A percentile compares a stretch with the other conserved stretches of the same genome.
Conservation (phyloP, 2,113 vertebrate species). For the Datnioides undecimradiatus region DNA sequence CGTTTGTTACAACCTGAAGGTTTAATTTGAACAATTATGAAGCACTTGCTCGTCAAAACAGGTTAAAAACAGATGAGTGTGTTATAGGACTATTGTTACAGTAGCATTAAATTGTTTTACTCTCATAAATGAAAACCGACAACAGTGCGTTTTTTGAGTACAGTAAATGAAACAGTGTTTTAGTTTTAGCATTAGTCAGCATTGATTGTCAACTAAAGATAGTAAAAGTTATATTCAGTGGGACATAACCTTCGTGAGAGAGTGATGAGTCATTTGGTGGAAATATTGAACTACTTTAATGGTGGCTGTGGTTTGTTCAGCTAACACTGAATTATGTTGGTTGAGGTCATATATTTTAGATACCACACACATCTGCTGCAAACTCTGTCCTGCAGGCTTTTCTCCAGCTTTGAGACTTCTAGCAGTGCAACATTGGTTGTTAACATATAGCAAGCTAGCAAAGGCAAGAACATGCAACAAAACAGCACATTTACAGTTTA, state of each 20-base stretch:
- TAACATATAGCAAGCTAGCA: conserved; percentile 1
- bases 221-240: not conserved
- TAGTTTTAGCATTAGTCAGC: not conserved
- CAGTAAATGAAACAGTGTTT: not conserved
- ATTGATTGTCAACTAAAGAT: not conserved
- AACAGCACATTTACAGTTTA: not conserved
- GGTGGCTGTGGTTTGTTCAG: not conserved
- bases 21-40: not conserved
- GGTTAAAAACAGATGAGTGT: not conserved
- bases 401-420: conserved; percentile 35
- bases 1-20: not conserved
- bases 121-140: not conserved
- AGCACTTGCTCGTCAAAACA: not conserved
- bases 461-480: not conserved
- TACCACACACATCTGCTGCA: conserved; percentile 19
- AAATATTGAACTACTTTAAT: conserved; percentile 2
- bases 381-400: conserved; percentile 27
- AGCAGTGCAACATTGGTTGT: conserved; percentile 3
- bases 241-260: not conserved
- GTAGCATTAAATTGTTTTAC: not conserved
- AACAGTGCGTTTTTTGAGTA: not conserved
- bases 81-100: not conserved
- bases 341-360: conserved; percentile 30
- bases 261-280: not conserved
- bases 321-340: not conserved